Percentiles rank a stretch among this genome's conserved stretches.
These are phyloP conservation scores for Pristionchus entomophagus DNA, from an alignment of 2,888 invertebrate species.

Conservation along the genomic window DNA sequence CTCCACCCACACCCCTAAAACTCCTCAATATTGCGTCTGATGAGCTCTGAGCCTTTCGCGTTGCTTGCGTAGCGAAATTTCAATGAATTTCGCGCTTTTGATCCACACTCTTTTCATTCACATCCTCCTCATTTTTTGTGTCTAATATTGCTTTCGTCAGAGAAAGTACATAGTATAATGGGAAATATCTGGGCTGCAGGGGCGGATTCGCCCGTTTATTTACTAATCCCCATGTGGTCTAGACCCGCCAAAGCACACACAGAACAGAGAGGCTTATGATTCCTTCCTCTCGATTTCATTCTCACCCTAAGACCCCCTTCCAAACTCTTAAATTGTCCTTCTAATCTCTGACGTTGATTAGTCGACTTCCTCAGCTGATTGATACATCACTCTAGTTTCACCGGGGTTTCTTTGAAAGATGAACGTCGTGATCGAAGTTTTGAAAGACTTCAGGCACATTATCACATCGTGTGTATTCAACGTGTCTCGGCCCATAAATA, in stretches of 20 bases:
- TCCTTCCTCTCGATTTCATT: background rate
- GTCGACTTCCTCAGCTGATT: background rate
- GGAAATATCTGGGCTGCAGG: too few species aligned
- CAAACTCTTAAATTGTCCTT: constrained; percentile 18
- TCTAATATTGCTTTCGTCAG: too few species aligned
- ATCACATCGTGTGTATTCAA: too few species aligned
- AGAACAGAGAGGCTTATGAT: background rate
- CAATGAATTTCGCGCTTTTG: constrained; percentile 10
- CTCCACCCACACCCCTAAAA: background rate
- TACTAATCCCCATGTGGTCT: background rate
- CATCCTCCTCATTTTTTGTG: background rate
- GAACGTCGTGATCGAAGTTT: background rate
- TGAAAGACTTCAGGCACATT: too few species aligned
- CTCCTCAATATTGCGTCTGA: background rate
- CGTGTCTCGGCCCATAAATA: background rate
- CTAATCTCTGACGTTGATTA: constrained; percentile 38
- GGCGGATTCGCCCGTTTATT: too few species aligned
- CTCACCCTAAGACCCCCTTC: background rate
- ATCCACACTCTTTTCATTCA: background rate
- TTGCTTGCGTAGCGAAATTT: background rate
- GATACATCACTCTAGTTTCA: constrained; percentile 5
- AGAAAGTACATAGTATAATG: too few species aligned
- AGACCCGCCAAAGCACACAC: constrained; percentile 14
- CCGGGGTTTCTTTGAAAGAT: constrained; percentile 2
- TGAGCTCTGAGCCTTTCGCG: background rate